A percentile compares a stretch with the other conserved stretches of the same genome.
phyloP scores from a whole-genome alignment of 1,140 invertebrate species.

The Formica selysi region DNA sequence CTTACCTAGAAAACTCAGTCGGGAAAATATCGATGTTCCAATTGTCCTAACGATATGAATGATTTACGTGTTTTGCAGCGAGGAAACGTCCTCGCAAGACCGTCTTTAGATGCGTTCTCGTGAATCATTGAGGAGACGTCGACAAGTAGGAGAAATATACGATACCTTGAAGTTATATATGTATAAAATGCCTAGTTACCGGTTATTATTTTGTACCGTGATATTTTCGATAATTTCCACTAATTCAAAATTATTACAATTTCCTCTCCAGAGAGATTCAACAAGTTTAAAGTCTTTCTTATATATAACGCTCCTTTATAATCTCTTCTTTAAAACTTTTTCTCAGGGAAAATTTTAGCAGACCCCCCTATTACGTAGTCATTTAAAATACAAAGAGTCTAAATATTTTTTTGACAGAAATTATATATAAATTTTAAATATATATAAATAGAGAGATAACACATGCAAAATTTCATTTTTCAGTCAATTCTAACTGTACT shows the following conservation, averaged over 20 bases:
- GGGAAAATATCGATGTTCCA: background rate
- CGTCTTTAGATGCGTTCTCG: conserved; percentile 14
- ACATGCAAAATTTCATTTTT: background rate
- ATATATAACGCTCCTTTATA: background rate
- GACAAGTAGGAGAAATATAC: background rate
- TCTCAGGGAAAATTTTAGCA: background rate
- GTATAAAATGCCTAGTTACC: background rate
- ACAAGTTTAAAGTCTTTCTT: conserved; percentile 1
- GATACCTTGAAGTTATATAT: background rate
- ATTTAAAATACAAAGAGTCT: background rate
- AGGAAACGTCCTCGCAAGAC: conserved; percentile 9
- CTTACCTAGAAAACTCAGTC: background rate
- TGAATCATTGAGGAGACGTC: conserved; percentile 15
- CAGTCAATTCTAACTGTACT: conserved; percentile 43
- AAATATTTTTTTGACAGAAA: conserved; percentile 18
- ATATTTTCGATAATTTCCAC: conserved; percentile 6
- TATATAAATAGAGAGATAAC: background rate
- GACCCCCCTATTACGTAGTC: background rate
- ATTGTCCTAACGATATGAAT: conserved; percentile 27
- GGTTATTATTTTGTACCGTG: background rate
- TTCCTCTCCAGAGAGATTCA: background rate
- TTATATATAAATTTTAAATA: conserved; percentile 11
- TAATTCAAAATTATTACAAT: background rate
- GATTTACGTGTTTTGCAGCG: conserved; percentile 44
- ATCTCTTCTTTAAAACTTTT: background rate